phyloP scores from a whole-genome alignment of 35 echinoderm and acorn worm genomes.

The Lytechinus pictus region DNA sequence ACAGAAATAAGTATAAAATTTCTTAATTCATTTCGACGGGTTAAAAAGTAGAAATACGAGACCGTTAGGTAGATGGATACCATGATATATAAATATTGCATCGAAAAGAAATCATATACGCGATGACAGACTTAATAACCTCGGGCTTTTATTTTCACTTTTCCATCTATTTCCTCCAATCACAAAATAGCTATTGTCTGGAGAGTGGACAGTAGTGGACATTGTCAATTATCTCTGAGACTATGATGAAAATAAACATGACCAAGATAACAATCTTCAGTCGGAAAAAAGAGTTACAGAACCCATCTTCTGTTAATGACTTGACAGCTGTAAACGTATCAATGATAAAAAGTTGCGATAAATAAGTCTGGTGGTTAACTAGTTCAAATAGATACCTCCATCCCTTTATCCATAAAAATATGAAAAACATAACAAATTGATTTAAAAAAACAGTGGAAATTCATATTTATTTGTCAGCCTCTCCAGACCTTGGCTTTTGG shows the following conservation, averaged over 20 bases:
- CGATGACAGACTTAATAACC: conserved; percentile 9
- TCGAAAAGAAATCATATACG: no score
- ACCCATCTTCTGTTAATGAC: neutral
- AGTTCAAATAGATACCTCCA: no score
- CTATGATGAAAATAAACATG: neutral
- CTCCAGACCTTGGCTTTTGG: no score
- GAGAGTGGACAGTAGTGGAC: neutral
- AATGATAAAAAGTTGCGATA: no score
- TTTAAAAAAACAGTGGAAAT: no score
- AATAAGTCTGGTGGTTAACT: no score
- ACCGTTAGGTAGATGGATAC: neutral
- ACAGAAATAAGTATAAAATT: no score
- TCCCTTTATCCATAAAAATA: no score
- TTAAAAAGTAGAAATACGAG: neutral
- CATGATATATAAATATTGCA: neutral
- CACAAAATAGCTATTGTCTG: neutral
- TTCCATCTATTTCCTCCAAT: neutral
- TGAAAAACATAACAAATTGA: no score
- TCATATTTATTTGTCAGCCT: no score
- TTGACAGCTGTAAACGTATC: neutral
- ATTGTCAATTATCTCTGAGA: neutral
- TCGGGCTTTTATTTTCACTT: neutral
- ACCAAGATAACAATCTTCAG: neutral
- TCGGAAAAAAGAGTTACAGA: neutral
- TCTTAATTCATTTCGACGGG: no score